Evolutionary conservation across 2,888 invertebrate species (phyloP).

Genomic region (Tenthredo mesomela): DNA sequence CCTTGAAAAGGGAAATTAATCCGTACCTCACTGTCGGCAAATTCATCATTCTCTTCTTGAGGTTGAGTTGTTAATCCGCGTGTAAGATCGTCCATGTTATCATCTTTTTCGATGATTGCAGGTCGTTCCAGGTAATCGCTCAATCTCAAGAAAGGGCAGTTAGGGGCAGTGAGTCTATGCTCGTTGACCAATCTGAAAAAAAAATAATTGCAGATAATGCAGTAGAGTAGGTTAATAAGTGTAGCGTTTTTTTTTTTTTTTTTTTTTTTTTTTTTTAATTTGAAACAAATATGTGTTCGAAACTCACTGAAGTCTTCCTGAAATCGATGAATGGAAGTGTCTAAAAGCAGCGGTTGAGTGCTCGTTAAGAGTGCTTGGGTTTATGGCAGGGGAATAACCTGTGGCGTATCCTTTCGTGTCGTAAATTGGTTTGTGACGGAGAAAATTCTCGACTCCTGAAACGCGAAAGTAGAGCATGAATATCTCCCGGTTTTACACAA

Average conservation of each 20-base stretch:
- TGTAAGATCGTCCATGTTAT: slow-evolving; percentile 86
- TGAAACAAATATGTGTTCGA: not conserved
- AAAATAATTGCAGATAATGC: not conserved
- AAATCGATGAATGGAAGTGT: slow-evolving; percentile 86
- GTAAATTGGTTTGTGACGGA: slow-evolving; percentile 83
- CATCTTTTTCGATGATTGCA: slow-evolving; percentile 82
- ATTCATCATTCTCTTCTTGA: slow-evolving; percentile 88
- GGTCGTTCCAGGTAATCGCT: slow-evolving; percentile 88
- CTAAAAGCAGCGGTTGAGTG: slow-evolving; percentile 87
- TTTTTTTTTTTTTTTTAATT: not conserved
- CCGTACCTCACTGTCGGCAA: slow-evolving; percentile 87
- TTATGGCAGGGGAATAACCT: slow-evolving; percentile 84
- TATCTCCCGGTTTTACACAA: not conserved
- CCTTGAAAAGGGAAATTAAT: slow-evolving; percentile 74
- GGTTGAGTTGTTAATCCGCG: slow-evolving; percentile 89
- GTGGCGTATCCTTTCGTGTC: slow-evolving; percentile 82
- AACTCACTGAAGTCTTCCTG: slow-evolving; percentile 85
- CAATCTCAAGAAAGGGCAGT: slow-evolving; percentile 80
- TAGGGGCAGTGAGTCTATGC: slow-evolving; percentile 78
- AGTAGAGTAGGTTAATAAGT: not conserved
- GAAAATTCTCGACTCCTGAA: slow-evolving; percentile 81
- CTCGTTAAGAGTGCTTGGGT: slow-evolving; percentile 85
- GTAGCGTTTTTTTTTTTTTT: not conserved
- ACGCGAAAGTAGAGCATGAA: not conserved
- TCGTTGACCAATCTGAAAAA: slow-evolving; percentile 81